Base-by-base conservation (phyloP, 2,113 vertebrate species). In the Pteruthius melanotis region DNA sequence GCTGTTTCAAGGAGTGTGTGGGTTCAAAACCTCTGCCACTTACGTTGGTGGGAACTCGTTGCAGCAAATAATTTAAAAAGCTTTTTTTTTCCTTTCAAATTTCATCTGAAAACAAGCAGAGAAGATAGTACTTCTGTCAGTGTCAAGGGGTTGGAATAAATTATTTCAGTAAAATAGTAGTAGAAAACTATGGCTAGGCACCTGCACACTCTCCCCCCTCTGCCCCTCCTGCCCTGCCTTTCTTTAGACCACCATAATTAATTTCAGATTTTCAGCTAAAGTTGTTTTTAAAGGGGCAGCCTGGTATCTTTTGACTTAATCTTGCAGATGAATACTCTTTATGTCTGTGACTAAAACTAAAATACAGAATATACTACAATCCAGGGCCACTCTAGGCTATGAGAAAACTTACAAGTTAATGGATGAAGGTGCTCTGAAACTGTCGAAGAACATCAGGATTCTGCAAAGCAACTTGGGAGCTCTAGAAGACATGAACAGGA, bases 141-240 rank as follows among this genome's bases (percentile, higher is more conserved):
- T 69, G 70, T 71, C 49, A 91, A 69, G 24, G 24, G 18, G 31
- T 18, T 75, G 9, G 27, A 91, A 82, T 87, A 75, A 63, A 78
- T 87, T 89, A 60, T 83, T 72, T 60, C 53, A 66, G 33, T 50
- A 63, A 91, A 91, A 59, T 14, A 66, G 23, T 39, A 39, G 30
- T 33, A 47, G 23, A 84, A 92, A 89, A 61, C 22, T 23, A 31
- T 63, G 39, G 3, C 35, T 76, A 56, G 20, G 21, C 9, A 52
- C 11, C 21, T 76, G 53, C 8, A 42, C 31, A 23, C 3, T 37
- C 13, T 4, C 15, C 16, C 28, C 7, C 11, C 31, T 12, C 13
- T 1, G 1, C 3, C 7, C 11, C 9, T 9, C 20, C 28, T 6
- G 2, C 42, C 19, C 10, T 1, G 1, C 35, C 37, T 72, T 83